These are phyloP conservation scores for Episyrphus balteatus DNA, from an alignment of 1,140 invertebrate genomes.

Conservation along the genomic window DNA sequence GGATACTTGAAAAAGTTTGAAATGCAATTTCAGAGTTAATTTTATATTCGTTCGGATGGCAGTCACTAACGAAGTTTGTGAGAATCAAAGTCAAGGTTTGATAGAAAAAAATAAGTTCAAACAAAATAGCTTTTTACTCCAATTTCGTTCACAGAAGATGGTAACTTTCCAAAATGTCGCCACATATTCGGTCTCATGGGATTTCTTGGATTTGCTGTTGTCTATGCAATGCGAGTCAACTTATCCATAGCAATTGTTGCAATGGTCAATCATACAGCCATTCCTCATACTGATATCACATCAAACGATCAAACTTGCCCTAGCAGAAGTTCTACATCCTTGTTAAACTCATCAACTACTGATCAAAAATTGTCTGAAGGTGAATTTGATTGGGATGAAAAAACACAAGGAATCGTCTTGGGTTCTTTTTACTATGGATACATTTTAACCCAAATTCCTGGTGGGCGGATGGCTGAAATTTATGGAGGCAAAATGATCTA, in stretches of 20 bases:
- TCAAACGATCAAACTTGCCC: constrained; percentile 50
- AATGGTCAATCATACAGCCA: constrained; percentile 73
- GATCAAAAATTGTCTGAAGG: constrained; percentile 49
- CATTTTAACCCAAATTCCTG: constrained; percentile 76
- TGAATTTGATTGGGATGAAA: constrained; percentile 67
- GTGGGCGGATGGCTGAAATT: constrained; percentile 66
- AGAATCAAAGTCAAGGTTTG: too few relatives aligned
- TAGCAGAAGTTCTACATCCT: too few relatives aligned
- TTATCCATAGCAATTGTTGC: constrained; percentile 88
- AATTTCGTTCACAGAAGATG: constrained; percentile 7
- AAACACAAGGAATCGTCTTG: constrained; percentile 67
- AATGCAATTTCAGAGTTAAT: too few relatives aligned
- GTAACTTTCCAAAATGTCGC: constrained; percentile 46
- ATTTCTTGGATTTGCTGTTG: constrained; percentile 67
- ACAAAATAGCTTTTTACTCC: too few relatives aligned
- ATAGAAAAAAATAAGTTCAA: too few relatives aligned
- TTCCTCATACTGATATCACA: constrained; percentile 43
- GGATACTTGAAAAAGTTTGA: too few relatives aligned
- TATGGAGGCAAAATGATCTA: constrained; percentile 72
- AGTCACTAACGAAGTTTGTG: too few relatives aligned
- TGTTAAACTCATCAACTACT: too few relatives aligned
- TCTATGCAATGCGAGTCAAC: constrained; percentile 87
- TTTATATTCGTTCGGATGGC: too few relatives aligned
- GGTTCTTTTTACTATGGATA: constrained; percentile 82
- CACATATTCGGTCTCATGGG: constrained; percentile 68